These are phyloP conservation scores for Andrena trimmerana DNA, from an alignment of 2,888 invertebrate species.

Conservation along the genomic window DNA sequence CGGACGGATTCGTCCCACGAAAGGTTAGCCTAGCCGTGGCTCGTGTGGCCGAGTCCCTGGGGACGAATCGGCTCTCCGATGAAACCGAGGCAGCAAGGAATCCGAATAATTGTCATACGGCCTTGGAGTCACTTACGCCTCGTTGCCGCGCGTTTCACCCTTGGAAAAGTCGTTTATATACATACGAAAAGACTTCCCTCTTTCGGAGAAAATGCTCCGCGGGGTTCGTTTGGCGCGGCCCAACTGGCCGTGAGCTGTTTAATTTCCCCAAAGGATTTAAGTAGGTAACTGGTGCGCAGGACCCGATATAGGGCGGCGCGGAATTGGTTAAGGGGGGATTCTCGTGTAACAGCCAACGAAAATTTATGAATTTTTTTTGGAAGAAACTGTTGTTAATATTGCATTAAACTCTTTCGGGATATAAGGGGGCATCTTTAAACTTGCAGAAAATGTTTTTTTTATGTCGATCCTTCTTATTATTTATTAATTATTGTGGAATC, in stretches of 20 bases:
- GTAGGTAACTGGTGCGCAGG: neutral
- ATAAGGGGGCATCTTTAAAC: no score
- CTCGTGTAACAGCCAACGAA: no score
- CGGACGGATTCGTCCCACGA: slow-evolving; percentile 41
- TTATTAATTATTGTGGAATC: no score
- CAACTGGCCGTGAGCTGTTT: neutral
- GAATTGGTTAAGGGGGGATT: no score
- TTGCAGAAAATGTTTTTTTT: no score
- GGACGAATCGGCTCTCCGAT: slow-evolving; percentile 49
- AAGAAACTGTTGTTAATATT: no score
- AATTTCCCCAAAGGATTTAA: slow-evolving; percentile 1
- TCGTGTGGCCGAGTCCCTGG: slow-evolving; percentile 45
- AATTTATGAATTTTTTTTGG: no score
- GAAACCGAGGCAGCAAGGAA: slow-evolving; percentile 32
- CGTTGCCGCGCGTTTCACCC: neutral
- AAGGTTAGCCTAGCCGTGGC: slow-evolving; percentile 49
- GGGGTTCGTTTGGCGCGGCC: neutral
- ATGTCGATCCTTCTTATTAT: no score
- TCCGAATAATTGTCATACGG: slow-evolving; percentile 50
- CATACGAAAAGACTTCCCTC: neutral
- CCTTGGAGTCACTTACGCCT: slow-evolving; percentile 31
- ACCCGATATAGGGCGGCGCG: no score
- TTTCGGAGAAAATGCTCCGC: neutral
- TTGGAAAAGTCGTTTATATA: neutral
- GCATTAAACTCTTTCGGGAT: no score